These are phyloP conservation scores for Eucera pruinosa DNA, from an alignment of 2,888 invertebrate species.

Conservation along the genomic window DNA sequence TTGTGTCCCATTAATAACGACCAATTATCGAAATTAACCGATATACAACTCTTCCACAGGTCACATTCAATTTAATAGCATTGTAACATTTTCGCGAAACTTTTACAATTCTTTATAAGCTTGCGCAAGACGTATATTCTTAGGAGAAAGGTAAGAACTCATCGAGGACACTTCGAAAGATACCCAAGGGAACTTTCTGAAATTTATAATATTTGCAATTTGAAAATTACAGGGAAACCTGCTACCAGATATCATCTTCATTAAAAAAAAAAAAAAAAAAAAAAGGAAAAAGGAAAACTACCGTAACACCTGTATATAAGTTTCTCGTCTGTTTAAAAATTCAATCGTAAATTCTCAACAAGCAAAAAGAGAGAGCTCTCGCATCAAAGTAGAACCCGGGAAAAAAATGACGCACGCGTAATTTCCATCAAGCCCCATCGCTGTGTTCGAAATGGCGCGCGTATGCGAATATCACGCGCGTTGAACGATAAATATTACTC, in stretches of 20 bases:
- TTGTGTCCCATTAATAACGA: no score
- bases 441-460: slow-evolving; percentile 6
- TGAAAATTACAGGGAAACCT: not conserved
- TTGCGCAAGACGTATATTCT: no score
- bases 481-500: slow-evolving; percentile 47
- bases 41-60: no score
- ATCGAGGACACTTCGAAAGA: not conserved
- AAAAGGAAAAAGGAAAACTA: no score
- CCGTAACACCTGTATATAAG: no score
- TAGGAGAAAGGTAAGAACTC: not conserved
- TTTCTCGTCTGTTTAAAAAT: not conserved
- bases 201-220: not conserved
- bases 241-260: no score
- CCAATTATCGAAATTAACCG: no score
- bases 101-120: no score
- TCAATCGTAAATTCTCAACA: not conserved
- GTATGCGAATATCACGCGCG: slow-evolving; percentile 8
- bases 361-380: slow-evolving; percentile 1
- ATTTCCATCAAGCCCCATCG: slow-evolving; percentile 25
- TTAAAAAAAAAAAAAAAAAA: no score
- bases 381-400: slow-evolving; percentile 14
- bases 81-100: no score
- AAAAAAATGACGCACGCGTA: slow-evolving; percentile 21
- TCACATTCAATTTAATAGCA: no score
- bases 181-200: not conserved